Base-by-base conservation (phyloP, 2,888 invertebrate genomes). In the Dynastes hyllus region DNA sequence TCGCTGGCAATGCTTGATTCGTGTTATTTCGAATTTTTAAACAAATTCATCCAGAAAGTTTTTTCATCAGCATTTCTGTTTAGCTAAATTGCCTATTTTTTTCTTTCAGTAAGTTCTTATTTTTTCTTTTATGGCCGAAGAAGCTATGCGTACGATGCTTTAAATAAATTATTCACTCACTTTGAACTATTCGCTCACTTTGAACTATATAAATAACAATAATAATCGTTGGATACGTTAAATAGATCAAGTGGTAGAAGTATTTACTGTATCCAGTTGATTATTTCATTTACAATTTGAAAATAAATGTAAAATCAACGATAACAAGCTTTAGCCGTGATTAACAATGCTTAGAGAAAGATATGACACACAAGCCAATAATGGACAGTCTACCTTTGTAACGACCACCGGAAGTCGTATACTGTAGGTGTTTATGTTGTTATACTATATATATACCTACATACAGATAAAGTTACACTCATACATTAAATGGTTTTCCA, bases 371-470 rank as follows among this genome's bases (percentile, higher is more conserved):
- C 51, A 51, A 51, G 27, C 69, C 69, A 69, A 69, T 69, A 69
- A 69, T 51, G 69, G 50, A 29, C 69, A 51, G 51, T 13, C 51
- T 51, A 69, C 69, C 69, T 69, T 69, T 29, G 29, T 27, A 69
- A 73, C 73, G 40, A 58, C 73, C 55, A 73, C 58, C 73, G 73
- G 73, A 73, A 73, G 73, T 73, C 73, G 37, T 73, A 73, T 73
- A 73, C 55, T 40, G 73, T 73, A 73, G 73, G 73, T 73, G 73
- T 73, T 73, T 73, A 73, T 58, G 58, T 37, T 73, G 40, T 71
- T 71, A 55, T 55, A 55, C 5, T 37, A 37, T 37, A 37, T 51
- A 45, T 45, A 45, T 45, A 45, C 11, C 8, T 45, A 45, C 45
- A 45, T 45, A 45, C 45, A 73, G 73, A 73, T 73, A 73, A 58